phyloP scores from a whole-genome alignment of 2,797 vertebrate species.

The Orientallactaga sibirica region DNA sequence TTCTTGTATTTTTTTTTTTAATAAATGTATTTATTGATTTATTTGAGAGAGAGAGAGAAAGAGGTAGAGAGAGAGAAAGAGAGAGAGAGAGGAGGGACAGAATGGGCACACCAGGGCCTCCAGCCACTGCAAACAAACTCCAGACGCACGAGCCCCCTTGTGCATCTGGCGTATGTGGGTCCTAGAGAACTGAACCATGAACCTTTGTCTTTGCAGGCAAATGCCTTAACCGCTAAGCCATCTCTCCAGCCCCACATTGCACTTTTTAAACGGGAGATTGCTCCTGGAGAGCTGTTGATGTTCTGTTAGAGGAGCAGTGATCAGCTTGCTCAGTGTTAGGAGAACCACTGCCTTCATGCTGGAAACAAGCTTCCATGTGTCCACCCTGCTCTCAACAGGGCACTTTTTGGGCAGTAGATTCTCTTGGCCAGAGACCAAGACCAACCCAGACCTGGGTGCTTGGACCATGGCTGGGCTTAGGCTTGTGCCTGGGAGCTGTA shows the following conservation, averaged over 20 bases:
- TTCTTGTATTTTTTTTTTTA: no score
- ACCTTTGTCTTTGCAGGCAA: no score
- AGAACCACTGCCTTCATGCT: background rate
- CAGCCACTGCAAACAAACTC: no score
- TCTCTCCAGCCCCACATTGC: background rate
- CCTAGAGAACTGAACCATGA: no score
- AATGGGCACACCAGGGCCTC: no score
- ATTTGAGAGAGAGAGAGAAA: no score
- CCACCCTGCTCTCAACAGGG: background rate
- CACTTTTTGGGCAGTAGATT: background rate
- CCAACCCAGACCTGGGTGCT: background rate
- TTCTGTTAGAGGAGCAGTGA: background rate
- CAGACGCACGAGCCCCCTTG: no score
- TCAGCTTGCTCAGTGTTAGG: background rate
- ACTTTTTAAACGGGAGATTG: background rate
- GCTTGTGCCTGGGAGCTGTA: accelerated
- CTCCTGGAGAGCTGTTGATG: background rate
- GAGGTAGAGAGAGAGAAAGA: no score
- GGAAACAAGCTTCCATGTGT: background rate
- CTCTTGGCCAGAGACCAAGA: background rate
- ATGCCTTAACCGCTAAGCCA: no score
- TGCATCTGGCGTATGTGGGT: no score
- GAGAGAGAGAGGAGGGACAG: no score
- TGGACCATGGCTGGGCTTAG: background rate
- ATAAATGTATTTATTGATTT: no score